Base-by-base conservation (phyloP, 2,888 invertebrate genomes). In the Hoplodrina ambigua region DNA sequence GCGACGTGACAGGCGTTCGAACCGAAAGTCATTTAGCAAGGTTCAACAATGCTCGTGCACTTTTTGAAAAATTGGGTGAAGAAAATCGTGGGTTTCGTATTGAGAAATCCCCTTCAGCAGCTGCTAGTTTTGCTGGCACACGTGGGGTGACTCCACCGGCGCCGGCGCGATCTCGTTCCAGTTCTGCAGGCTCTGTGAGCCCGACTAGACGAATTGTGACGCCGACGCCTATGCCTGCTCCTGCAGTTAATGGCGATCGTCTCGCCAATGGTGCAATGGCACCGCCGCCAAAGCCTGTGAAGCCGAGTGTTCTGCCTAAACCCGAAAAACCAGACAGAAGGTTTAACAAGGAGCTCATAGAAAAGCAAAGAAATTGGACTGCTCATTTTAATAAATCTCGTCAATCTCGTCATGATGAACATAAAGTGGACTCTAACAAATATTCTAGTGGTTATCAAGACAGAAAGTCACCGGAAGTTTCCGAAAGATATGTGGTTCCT, bases 341-440 rank as follows among this genome's bases (percentile, higher is more conserved):
- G 87, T 97, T 98, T 86, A 98, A 98, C 76, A 97, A 98, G 83
- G 98, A 98, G 91, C 95, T 98, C 67, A 98, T 98, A 83, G 98
- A 98, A 92, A 98, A 98, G 87, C 98, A 98, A 90, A 97, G 97
- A 89, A 99, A 98, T 94, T 99, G 98, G 98, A 98, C 98, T 44
- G 98, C 98, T 74, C 98, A 98, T 93, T 99, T 98, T 91, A 97
- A 98, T 72, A 98, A 98, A 95, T 96, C 97, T 62, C 97, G 97
- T 82, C 96, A 97, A 58, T 78, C 89, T 71, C 92, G 94, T 75
- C 89, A 87, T 76, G 95, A 95, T 69, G 95, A 95, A 77, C 81
- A 86, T 63, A 93, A 89, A 87, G 76, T 89, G 62, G 95, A 95
- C 67, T 88, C 92, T 78, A 93, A 86, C 67, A 89, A 91, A 89